phyloP scores from a whole-genome alignment of 1,140 invertebrate species.

The Acromyrmex charruanus region DNA sequence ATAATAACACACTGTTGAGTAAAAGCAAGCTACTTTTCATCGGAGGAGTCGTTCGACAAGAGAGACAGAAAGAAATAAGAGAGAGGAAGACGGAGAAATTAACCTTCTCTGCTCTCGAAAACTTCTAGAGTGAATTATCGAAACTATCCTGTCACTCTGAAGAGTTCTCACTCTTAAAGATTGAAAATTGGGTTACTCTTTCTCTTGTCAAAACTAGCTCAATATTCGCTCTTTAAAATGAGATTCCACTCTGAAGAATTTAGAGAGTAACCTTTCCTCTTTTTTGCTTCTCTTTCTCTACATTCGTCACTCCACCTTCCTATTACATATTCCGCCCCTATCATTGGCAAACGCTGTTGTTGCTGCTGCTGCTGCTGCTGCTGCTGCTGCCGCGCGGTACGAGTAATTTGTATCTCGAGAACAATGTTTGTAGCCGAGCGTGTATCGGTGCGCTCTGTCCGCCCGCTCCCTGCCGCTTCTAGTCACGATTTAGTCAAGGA shows the following conservation, averaged over 20 bases:
- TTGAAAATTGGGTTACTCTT: too few species aligned
- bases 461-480: conserved; percentile 78
- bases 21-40: not conserved
- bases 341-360: not conserved
- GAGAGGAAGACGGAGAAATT: not conserved
- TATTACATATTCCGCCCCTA: conserved; percentile 63
- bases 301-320: not conserved
- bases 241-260: too few species aligned
- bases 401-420: conserved; percentile 84
- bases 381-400: conserved; percentile 33
- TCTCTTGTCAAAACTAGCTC: too few species aligned
- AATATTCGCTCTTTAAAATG: too few species aligned
- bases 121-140: too few species aligned
- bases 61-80: not conserved
- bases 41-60: not conserved
- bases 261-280: too few species aligned
- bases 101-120: not conserved
- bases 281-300: not conserved
- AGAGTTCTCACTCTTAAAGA: too few species aligned
- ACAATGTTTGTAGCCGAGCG: conserved; percentile 82
- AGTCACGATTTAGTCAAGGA: conserved; percentile 87
- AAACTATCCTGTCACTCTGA: too few species aligned
- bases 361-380: not conserved
- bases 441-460: conserved; percentile 76
- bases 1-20: conserved; percentile 6